Evolutionary conservation across 2,113 vertebrate genomes (phyloP), one percentile per base, ranked within the genome.

Genomic region (Centropus bengalensis): DNA sequence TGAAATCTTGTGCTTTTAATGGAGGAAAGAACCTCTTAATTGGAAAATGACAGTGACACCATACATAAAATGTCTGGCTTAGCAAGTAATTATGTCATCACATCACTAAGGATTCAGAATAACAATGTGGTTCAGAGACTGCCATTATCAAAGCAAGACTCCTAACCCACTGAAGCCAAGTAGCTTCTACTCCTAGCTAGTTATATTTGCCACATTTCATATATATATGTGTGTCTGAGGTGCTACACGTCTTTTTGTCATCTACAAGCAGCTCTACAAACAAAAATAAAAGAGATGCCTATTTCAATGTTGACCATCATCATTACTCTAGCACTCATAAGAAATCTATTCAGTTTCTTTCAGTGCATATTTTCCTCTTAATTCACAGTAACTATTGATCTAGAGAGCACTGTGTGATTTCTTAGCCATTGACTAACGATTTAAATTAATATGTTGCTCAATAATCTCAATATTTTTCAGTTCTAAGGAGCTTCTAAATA

Each of bases 381-480:
- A 91, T 55, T 94, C 38, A 56, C 60, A 28, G 24, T 16, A 85
- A 12, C 18, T 81, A 88, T 82, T 82, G 89, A 88, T 86, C 51
- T 82, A 64, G 64, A 78, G 85, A 94, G 13, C 32, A 27, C 45
- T 85, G 66, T 10, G 9, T 76, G 45, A 85, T 77, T 90, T 68
- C 69, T 84, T 93, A 78, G 14, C 38, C 24, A 88, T 30, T 42
- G 36, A 93, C 82, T 93, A 89, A 82, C 47, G 40, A 92, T 81
- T 64, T 83, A 93, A 90, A 74, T 71, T 94, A 86, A 62, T 86
- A 64, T 27, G 82, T 84, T 44, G 27, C 69, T 93, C 89, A 92
- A 52, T 71, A 42, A 88, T 51, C 45, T 79, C 79, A 87, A 56
- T 91, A 66, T 90, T 89, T 96, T 86, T 51, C 88, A 91, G 38